phyloP scores from a whole-genome alignment of 1,140 invertebrate species.

The Eurosta solidaginis region DNA sequence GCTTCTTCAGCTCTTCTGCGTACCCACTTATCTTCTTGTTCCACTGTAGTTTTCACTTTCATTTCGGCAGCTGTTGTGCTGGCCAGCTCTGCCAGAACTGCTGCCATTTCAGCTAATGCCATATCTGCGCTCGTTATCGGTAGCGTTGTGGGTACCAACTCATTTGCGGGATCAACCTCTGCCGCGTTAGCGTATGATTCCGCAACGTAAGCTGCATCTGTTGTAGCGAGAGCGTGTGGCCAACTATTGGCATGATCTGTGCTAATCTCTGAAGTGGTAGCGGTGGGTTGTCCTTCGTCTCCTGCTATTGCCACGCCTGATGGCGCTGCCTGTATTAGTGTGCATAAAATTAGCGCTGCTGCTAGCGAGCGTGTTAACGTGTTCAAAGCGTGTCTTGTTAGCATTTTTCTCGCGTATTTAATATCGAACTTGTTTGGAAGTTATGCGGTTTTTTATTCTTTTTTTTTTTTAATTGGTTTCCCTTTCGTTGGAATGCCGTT shows the following conservation, averaged over 20 bases:
- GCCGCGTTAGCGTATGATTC: not conserved
- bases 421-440: not conserved
- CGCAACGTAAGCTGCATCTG: not conserved
- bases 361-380: not conserved
- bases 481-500: conserved; percentile 17
- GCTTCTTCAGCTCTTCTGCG: not conserved
- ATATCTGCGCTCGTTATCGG: not conserved
- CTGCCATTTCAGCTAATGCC: not conserved
- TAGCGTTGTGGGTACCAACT: not conserved
- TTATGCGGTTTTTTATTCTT: not conserved
- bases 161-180: not conserved
- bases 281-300: not conserved
- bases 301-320: not conserved
- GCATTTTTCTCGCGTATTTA: not conserved
- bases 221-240: not conserved
- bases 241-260: not conserved
- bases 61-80: not conserved
- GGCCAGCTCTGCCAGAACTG: not conserved
- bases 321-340: not conserved
- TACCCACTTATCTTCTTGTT: not conserved
- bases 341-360: not conserved
- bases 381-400: not conserved
- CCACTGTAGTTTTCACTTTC: not conserved
- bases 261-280: not conserved
- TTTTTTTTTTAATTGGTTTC: not conserved